Conservation (phyloP, 2,113 vertebrate species). For the Lepidothrix coronata region DNA sequence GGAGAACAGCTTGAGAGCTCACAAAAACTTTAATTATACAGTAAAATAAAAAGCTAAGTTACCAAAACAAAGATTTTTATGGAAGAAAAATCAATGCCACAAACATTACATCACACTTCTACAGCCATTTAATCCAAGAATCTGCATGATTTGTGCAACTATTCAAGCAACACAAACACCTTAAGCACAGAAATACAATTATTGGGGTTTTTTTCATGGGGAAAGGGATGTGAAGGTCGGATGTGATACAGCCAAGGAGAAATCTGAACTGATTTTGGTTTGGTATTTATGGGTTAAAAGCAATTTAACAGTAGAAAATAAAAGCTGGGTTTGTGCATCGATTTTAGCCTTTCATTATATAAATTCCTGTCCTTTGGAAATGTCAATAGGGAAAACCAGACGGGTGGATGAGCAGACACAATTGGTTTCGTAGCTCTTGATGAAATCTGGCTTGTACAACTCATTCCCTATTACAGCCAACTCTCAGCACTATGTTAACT, state of each 20-base stretch:
- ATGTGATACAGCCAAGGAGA: neutral
- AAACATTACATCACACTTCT: neutral
- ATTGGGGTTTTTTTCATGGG: neutral
- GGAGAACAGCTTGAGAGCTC: neutral
- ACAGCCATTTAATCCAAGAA: neutral
- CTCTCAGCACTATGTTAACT: neutral
- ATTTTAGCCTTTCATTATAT: neutral
- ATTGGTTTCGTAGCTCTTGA: neutral
- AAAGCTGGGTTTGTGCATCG: neutral
- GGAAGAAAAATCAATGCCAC: neutral
- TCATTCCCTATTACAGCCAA: neutral
- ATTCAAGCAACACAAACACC: neutral
- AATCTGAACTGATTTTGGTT: neutral
- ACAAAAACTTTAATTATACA: neutral
- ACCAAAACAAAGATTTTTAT: neutral
- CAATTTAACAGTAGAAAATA: neutral
- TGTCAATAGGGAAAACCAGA: neutral
- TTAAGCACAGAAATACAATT: neutral
- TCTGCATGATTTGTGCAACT: neutral
- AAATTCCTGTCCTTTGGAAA: neutral
- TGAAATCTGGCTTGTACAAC: neutral
- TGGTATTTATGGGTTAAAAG: neutral
- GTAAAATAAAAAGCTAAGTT: neutral
- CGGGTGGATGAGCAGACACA: neutral
- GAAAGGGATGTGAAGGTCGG: neutral